These are phyloP conservation scores for Phortica okadai DNA, from an alignment of 2,888 invertebrate species.

Conservation along the genomic window DNA sequence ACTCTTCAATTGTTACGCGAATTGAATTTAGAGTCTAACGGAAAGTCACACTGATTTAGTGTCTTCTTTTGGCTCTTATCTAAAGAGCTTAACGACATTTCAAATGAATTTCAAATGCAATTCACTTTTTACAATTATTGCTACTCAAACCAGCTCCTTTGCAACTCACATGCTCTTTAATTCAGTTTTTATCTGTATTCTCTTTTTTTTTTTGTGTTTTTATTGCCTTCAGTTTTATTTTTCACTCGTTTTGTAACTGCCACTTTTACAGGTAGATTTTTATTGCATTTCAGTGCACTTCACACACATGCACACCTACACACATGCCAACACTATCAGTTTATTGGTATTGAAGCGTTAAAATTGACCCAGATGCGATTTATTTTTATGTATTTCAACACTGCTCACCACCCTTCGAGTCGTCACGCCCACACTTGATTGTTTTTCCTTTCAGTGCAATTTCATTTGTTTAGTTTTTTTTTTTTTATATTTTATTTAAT, in stretches of 20 bases:
- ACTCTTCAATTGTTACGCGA: too few relatives aligned
- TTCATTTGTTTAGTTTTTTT: conserved; percentile 9
- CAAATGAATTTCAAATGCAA: not conserved
- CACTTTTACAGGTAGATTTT: conserved; percentile 35
- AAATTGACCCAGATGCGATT: conserved; percentile 69
- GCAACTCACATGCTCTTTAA: not conserved
- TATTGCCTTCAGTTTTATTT: not conserved
- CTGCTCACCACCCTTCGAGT: not conserved
- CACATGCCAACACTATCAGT: conserved; percentile 34
- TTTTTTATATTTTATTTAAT: conserved; percentile 1
- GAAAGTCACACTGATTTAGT: too few relatives aligned
- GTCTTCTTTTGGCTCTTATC: too few relatives aligned
- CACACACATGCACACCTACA: conserved; percentile 4
- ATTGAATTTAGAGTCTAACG: too few relatives aligned
- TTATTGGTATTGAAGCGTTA: conserved; percentile 61
- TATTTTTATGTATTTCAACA: conserved; percentile 55
- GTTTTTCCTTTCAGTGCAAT: conserved; percentile 7
- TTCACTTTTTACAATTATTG: not conserved
- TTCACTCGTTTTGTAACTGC: not conserved
- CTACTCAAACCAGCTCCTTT: not conserved
- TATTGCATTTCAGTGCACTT: conserved; percentile 23
- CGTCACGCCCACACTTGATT: not conserved
- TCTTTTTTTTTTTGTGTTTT: not conserved
- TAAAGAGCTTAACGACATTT: not conserved
- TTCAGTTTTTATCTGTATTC: not conserved